Base-by-base conservation (phyloP, 92 coral and sea anemone species). In the Epizoanthus illoricatus region DNA sequence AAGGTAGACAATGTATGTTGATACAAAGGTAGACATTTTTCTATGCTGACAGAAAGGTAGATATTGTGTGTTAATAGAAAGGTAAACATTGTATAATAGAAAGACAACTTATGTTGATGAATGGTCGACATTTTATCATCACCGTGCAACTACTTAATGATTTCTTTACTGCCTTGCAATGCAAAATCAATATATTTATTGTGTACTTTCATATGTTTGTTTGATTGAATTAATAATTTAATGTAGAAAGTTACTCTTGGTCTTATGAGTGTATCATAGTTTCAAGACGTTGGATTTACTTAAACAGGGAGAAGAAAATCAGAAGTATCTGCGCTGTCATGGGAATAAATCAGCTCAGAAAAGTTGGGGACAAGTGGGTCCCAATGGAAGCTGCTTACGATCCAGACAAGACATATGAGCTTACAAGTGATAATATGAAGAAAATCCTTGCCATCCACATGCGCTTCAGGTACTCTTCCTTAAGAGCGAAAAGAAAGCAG, bases 381-480 rank as follows among this genome's bases (percentile, higher is more conserved):
- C 18, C 5, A 16, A 54, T 7, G 24, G 57, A 42, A 42, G 11
- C 23, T 8, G 10, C 55, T 10, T 13, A 60, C 24, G 98, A 94
- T 62, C 98, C 98, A 33, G 98, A 94, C 83, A 20, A 61, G 18
- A 78, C 85, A 36, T 94, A 94, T 86, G 94, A 91, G 64, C 87
- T 94, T 10, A 94, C 98, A 8, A 91, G 90, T 17, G 98, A 94
- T 86, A 94, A 94, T 65, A 88, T 91, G 56, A 88, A 94, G 88
- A 94, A 94, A 80, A 94, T 94, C 40, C 81, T 94, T 76, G 98
- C 98, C 64, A 94, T 94, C 75, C 98, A 94, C 52, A 91, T 94
- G 98, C 86, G 98, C 65, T 94, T 94, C 87, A 89, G 98, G 98
- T 94, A 65, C 11, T 78, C 55, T 42, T 23, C n/a, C 15, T 41